Evolutionary conservation across 2,888 invertebrate species (phyloP).

Genomic region (Colostygia pectinataria): DNA sequence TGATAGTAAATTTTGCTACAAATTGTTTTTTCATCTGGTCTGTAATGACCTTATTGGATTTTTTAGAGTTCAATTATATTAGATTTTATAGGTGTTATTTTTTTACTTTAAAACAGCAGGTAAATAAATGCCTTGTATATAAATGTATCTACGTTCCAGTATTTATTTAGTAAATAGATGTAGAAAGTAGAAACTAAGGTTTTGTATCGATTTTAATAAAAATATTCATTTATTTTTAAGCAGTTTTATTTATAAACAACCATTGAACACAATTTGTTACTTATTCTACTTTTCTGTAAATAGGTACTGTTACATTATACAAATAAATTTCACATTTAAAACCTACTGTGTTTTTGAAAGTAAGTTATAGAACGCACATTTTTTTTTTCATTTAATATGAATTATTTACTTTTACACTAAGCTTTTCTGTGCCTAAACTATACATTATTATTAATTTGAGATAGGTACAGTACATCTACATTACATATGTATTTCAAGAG

Average conservation of each 20-base stretch:
- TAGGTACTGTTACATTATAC: no score
- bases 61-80: not conserved
- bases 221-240: conserved; percentile 7
- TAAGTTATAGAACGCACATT: no score
- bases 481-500: no score
- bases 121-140: conserved; percentile 11
- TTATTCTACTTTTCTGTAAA: conserved; percentile 13
- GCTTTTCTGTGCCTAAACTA: no score
- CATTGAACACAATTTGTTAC: conserved; percentile 22
- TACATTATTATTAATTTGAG: no score
- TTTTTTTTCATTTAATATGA: no score
- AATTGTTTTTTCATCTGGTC: no score
- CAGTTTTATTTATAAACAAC: conserved; percentile 18
- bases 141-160: conserved; percentile 13
- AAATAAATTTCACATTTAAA: no score
- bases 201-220: conserved; percentile 27
- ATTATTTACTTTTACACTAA: no score
- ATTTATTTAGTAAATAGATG: conserved; percentile 25
- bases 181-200: conserved; percentile 13
- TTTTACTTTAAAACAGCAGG: conserved; percentile 7
- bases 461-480: no score
- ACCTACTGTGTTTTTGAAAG: no score
- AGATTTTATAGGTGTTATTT: not conserved
- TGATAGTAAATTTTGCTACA: no score
- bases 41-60: not conserved